Evolutionary conservation across 1,140 invertebrate species (phyloP).

Genomic region (Listronotus oregonensis): DNA sequence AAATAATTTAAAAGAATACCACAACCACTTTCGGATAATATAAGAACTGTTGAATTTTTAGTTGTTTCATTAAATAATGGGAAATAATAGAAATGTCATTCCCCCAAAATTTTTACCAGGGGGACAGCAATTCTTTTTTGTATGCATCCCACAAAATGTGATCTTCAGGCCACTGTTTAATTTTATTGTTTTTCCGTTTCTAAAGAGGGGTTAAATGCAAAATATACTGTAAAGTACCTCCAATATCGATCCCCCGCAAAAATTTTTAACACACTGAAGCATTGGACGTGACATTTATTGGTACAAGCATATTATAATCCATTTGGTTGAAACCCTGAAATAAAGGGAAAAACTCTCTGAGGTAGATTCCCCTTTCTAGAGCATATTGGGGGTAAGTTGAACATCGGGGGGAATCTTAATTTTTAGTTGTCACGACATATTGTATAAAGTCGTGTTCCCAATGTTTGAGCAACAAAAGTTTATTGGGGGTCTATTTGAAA

Average conservation of each 20-base stretch:
- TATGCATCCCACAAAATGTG: slow-evolving; percentile 66
- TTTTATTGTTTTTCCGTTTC: slow-evolving; percentile 48
- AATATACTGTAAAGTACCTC: slow-evolving; percentile 69
- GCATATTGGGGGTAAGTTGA: slow-evolving; percentile 48
- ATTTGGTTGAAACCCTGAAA: slow-evolving; percentile 68
- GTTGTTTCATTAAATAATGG: slow-evolving; percentile 62
- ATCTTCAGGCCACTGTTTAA: slow-evolving; percentile 46
- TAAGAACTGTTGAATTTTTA: slow-evolving; percentile 59
- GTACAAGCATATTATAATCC: slow-evolving; percentile 57
- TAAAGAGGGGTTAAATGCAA: slow-evolving; percentile 65
- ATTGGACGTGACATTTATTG: slow-evolving; percentile 67
- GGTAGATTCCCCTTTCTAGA: slow-evolving; percentile 68
- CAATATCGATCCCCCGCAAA: slow-evolving; percentile 71
- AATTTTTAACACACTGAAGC: slow-evolving; percentile 65
- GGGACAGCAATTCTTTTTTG: slow-evolving; percentile 61
- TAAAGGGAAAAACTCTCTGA: slow-evolving; percentile 73
- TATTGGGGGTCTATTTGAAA: slow-evolving; percentile 22
- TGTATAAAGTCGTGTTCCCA: slow-evolving; percentile 29
- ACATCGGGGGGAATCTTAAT: slow-evolving; percentile 37
- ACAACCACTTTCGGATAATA: slow-evolving; percentile 81
- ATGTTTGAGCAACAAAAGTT: slow-evolving; percentile 2
- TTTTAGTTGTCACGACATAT: slow-evolving; percentile 34
- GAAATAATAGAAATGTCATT: slow-evolving; percentile 59
- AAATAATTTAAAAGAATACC: slow-evolving; percentile 73
- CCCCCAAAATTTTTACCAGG: slow-evolving; percentile 61